phyloP scores from a whole-genome alignment of 2,888 invertebrate species.

The Dicyrtomina minuta region DNA sequence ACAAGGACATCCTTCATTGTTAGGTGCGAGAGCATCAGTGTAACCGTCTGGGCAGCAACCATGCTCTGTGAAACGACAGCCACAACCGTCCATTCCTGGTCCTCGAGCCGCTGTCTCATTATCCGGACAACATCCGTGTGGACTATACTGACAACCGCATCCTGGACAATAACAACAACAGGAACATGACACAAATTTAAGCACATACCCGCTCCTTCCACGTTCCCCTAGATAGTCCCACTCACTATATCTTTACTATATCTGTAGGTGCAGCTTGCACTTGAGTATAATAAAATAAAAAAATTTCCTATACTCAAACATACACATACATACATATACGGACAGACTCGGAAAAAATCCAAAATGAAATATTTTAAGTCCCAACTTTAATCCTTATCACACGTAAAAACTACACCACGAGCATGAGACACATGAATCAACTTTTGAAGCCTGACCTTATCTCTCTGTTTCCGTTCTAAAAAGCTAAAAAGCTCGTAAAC shows the following conservation, averaged over 20 bases:
- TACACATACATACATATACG: not conserved
- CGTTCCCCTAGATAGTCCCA: too few relatives aligned
- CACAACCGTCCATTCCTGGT: slow-evolving; percentile 73
- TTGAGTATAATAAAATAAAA: too few relatives aligned
- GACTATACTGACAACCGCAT: slow-evolving; percentile 75
- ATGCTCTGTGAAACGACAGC: slow-evolving; percentile 67
- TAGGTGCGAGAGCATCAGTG: slow-evolving; percentile 73
- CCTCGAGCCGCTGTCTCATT: slow-evolving; percentile 77
- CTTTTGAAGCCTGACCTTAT: too few relatives aligned
- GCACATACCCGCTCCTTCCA: too few relatives aligned
- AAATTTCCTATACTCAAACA: too few relatives aligned
- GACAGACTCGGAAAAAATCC: not conserved
- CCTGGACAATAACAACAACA: slow-evolving; percentile 58
- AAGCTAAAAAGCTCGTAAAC: too few relatives aligned
- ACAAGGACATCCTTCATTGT: slow-evolving; percentile 79
- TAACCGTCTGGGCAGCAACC: slow-evolving; percentile 85
- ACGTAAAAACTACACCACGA: too few relatives aligned
- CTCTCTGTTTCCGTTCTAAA: too few relatives aligned
- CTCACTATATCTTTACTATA: too few relatives aligned
- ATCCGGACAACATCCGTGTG: slow-evolving; percentile 84
- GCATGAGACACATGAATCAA: too few relatives aligned
- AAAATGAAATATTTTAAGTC: not conserved
- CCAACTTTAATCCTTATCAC: too few relatives aligned
- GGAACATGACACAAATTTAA: not conserved
- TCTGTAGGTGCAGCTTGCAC: too few relatives aligned